Percentiles rank a stretch among this genome's conserved stretches.
These are phyloP conservation scores for Leptopilina myrica DNA, from an alignment of 2,888 invertebrate genomes.

Conservation along the genomic window DNA sequence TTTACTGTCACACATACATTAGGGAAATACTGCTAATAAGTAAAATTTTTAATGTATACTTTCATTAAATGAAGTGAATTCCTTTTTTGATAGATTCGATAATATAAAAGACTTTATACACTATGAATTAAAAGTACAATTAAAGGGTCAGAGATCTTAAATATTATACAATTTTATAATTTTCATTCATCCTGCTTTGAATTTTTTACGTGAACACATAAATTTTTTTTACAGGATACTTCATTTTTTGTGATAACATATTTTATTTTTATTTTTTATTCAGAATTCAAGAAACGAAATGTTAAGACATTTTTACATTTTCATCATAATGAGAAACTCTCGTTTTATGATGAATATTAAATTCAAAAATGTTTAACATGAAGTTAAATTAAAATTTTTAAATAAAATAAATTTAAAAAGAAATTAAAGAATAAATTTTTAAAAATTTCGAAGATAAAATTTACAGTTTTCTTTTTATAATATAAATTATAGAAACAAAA, in stretches of 20 bases:
- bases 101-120: conserved; percentile 6
- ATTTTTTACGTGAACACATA: background rate
- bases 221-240: background rate
- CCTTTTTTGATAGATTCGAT: conserved; percentile 1
- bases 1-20: background rate
- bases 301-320: no score
- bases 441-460: background rate
- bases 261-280: no score
- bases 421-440: background rate
- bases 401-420: no score
- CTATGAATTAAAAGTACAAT: background rate
- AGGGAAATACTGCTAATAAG: conserved; percentile 3
- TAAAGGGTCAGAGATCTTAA: background rate
- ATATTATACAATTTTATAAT: conserved; percentile 1
- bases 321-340: no score
- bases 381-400: no score
- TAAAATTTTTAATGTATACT: conserved; percentile 1
- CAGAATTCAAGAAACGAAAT: no score
- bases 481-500: background rate
- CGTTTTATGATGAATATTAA: no score
- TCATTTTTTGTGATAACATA: no score
- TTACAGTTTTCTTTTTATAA: background rate
- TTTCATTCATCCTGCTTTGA: background rate
- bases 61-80: conserved; percentile 3
- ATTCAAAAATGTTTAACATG: no score